phyloP scores from a whole-genome alignment of 2,888 invertebrate genomes.

The Plemyria rubiginata region DNA sequence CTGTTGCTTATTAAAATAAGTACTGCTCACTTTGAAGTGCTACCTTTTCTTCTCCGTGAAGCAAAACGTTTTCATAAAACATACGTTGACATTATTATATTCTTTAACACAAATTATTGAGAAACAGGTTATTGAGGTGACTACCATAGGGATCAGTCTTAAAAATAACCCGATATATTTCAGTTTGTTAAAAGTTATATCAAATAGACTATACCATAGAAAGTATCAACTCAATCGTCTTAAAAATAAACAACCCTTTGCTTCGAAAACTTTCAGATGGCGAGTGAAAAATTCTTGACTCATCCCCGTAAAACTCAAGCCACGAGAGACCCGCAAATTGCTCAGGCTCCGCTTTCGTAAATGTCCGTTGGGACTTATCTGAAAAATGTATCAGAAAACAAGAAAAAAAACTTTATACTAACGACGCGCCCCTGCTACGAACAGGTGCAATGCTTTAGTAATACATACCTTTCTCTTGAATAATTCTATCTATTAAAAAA shows the following conservation, averaged over 20 bases:
- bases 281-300: conserved; percentile 26
- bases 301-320: conserved; percentile 20
- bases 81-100: too few species aligned
- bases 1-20: conserved; percentile 40
- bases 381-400: conserved; percentile 2
- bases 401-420: too few species aligned
- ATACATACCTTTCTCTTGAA: too few species aligned
- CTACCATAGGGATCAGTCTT: too few species aligned
- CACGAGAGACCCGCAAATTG: conserved; percentile 29
- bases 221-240: conserved; percentile 10
- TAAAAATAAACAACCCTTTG: conserved; percentile 20
- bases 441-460: too few species aligned
- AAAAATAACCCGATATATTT: background rate
- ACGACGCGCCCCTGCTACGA: too few species aligned
- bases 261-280: conserved; percentile 9
- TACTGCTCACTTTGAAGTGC: conserved; percentile 29
- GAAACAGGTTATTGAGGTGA: too few species aligned
- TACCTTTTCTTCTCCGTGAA: background rate
- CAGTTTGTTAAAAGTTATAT: background rate
- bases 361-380: conserved; percentile 9
- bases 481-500: too few species aligned
- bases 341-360: conserved; percentile 22
- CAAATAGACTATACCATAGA: background rate
- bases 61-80: background rate
- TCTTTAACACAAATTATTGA: too few species aligned